Percentiles rank a stretch among this genome's conserved stretches.
Evolutionary conservation across 2,113 vertebrate species (phyloP).

Genomic region (Hypanus sabinus): DNA sequence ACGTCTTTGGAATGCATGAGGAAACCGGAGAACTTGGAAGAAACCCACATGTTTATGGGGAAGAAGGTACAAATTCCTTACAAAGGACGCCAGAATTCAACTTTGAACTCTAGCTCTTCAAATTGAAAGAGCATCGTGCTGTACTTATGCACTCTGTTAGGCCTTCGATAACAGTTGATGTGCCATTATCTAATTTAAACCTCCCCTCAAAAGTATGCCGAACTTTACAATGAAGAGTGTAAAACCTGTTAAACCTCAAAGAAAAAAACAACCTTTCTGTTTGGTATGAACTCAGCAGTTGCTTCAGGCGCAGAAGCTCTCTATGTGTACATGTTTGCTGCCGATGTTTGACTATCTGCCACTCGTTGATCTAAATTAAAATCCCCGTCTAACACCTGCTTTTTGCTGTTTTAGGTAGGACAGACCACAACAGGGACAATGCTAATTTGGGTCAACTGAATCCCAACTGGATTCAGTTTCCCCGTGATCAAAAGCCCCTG

Average conservation of each 20-base stretch:
- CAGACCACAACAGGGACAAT: slow-evolving; percentile 15
- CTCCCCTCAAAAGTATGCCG: not conserved
- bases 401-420: slow-evolving; percentile 22
- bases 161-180: too few relatives aligned
- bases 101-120: too few relatives aligned
- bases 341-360: not conserved
- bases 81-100: too few relatives aligned
- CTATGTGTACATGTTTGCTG: not conserved
- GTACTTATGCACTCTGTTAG: too few relatives aligned
- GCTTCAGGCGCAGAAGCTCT: slow-evolving; percentile 15
- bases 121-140: too few relatives aligned
- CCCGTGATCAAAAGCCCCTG: not conserved
- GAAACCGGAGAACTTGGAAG: too few relatives aligned
- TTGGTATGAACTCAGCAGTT: not conserved
- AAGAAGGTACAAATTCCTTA: too few relatives aligned
- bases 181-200: not conserved
- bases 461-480: slow-evolving; percentile 32
- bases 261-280: not conserved
- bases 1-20: too few relatives aligned
- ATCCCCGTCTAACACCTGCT: slow-evolving; percentile 25
- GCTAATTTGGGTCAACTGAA: slow-evolving; percentile 27
- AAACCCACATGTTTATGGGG: too few relatives aligned
- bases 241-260: not conserved
- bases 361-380: slow-evolving; percentile 33
- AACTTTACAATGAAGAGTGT: not conserved